phyloP scores from a whole-genome alignment of 64 coral and sea anemone genomes.

The Stichodactyla mertensii region DNA sequence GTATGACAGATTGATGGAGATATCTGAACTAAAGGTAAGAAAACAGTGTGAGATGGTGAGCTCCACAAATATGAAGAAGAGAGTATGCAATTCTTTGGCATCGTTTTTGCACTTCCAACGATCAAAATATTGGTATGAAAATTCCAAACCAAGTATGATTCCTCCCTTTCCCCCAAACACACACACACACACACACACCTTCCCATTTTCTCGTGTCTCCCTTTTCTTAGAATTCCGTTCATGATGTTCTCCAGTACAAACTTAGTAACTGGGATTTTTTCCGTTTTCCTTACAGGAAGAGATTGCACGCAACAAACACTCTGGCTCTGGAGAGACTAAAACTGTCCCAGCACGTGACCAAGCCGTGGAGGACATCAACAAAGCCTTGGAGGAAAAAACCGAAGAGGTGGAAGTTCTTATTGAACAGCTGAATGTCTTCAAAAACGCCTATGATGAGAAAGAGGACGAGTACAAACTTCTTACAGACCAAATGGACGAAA shows the following conservation, averaged over 20 bases:
- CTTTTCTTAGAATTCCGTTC: too few species aligned
- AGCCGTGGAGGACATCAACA: constrained; percentile 26
- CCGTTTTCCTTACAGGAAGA: constrained; percentile 49
- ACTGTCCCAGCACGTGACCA: constrained; percentile 31
- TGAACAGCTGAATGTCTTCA: constrained; percentile 52
- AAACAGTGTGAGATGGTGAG: not conserved
- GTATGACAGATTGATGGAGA: constrained; percentile 68
- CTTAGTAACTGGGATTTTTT: not conserved
- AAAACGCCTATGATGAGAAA: constrained; percentile 56
- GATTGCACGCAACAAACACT: constrained; percentile 56
- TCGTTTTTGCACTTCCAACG: too few species aligned
- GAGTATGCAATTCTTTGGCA: too few species aligned
- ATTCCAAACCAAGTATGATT: too few species aligned
- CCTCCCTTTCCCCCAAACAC: too few species aligned
- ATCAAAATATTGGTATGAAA: too few species aligned
- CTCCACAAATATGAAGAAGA: too few species aligned
- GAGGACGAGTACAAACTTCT: constrained; percentile 57
- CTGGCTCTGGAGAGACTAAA: constrained; percentile 34
- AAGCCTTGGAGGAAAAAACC: constrained; percentile 52
- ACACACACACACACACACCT: too few species aligned
- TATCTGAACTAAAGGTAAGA: constrained; percentile 76
- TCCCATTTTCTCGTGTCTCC: not conserved
- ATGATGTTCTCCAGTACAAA: not conserved
- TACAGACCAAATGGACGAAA: constrained; percentile 86
- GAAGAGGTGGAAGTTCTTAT: constrained; percentile 31